phyloP scores from a whole-genome alignment of 2,888 invertebrate species.

The Monochamus alternatus region DNA sequence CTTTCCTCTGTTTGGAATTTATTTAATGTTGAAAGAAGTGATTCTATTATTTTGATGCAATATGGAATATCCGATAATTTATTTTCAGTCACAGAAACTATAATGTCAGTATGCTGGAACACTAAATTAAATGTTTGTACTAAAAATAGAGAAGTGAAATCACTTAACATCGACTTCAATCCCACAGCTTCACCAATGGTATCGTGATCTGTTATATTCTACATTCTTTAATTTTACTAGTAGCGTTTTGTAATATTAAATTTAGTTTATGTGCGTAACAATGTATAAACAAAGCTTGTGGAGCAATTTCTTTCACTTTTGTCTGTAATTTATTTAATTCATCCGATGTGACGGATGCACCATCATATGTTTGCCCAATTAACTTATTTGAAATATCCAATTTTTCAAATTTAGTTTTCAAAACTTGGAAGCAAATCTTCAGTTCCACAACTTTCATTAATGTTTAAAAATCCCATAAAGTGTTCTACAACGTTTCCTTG shows the following conservation, averaged over 20 bases:
- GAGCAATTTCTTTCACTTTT: slow-evolving; percentile 54
- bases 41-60: not conserved
- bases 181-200: not conserved
- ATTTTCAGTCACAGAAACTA: slow-evolving; percentile 1
- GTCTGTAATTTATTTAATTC: slow-evolving; percentile 60
- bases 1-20: not conserved
- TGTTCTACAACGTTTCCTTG: slow-evolving; percentile 56
- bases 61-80: not conserved
- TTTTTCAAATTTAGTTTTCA: slow-evolving; percentile 52
- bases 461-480: slow-evolving; percentile 61
- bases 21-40: not conserved
- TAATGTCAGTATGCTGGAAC: not conserved
- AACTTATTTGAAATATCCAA: slow-evolving; percentile 58
- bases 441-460: slow-evolving; percentile 43
- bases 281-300: slow-evolving; percentile 54
- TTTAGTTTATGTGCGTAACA: slow-evolving; percentile 57
- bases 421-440: slow-evolving; percentile 52
- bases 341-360: slow-evolving; percentile 58
- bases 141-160: slow-evolving; percentile 7
- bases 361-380: slow-evolving; percentile 61
- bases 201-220: slow-evolving; percentile 31
- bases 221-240: slow-evolving; percentile 36
- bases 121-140: slow-evolving; percentile 1
- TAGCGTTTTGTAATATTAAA: slow-evolving; percentile 50
- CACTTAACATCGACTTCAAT: not conserved